Evolutionary conservation across 2,113 vertebrate species (phyloP).

Genomic region (Indicator maculatus): DNA sequence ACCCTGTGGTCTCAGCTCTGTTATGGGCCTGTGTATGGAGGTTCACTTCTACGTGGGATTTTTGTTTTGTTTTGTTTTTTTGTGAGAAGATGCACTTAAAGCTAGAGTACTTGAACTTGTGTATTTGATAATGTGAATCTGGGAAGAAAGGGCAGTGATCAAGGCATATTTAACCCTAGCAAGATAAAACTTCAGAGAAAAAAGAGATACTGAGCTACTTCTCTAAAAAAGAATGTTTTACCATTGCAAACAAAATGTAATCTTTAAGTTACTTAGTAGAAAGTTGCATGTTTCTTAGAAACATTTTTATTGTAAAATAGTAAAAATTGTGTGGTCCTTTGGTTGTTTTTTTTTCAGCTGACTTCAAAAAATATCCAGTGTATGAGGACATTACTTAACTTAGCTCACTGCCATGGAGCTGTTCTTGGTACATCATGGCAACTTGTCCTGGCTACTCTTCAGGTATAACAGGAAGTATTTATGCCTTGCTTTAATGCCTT

Average conservation of each 20-base stretch:
- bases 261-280: background rate
- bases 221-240: background rate
- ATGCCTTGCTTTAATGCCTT: background rate
- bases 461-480: conserved; percentile 78
- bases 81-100: background rate
- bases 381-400: conserved; percentile 94
- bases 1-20: background rate
- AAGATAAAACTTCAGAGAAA: background rate
- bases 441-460: conserved; percentile 95
- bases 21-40: background rate
- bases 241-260: background rate
- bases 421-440: conserved; percentile 98
- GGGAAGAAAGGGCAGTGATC: background rate
- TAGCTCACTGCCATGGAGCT: conserved; percentile 95
- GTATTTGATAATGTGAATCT: background rate
- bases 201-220: background rate
- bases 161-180: background rate
- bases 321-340: background rate
- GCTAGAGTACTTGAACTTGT: background rate
- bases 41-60: background rate
- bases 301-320: background rate
- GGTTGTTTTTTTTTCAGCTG: conserved; percentile 73
- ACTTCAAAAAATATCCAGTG: conserved; percentile 99
- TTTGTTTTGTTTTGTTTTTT: background rate
- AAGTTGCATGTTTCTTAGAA: background rate